Base-by-base conservation (phyloP, 2,888 invertebrate species). In the Dermolepida albohirtum region DNA sequence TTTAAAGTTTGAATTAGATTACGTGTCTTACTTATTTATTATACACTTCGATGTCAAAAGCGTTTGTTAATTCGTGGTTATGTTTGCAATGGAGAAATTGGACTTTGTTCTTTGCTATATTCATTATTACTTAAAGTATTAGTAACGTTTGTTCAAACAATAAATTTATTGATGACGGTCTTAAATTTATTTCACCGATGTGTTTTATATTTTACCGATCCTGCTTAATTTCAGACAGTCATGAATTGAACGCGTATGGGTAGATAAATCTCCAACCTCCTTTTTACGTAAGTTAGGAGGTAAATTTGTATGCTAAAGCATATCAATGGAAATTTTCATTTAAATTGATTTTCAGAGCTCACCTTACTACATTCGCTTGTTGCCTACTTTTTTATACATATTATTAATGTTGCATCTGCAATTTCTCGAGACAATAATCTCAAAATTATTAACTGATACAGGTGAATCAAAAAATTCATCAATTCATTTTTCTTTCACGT, bases 151-250 rank as follows among this genome's bases (percentile, higher is more conserved):
- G 47, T 29, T 47, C 14, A 62, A 57, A 57, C 43, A 57, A 43
- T 57, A 11, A 29, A 34, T 49, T 62, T 49, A 62, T 62, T 62
- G 47, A 14, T 34, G 34, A 47, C 47, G 47, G 47, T 62, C 59
- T 17, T 34, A 34, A 10, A n/a, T 34, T 47, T 16, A 47, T 44
- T 34, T 62, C 39, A 10, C 34, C 34, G 34, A 57, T 47, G 16
- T 62, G 17, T 41, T 5, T 51, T 57, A 12, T 47, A 47, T 47
- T 62, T 12, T 47, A 16, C 17, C 16, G 34, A 47, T 62, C 59
- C 4, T 12, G 10, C 6, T 34, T 34, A 2, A 10, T 34, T 34
- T 34, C 10, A 39, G 59, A 47, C 59, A 62, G 59, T 62, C 47
- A 62, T 43, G 47, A 47, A 34, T 62, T 16, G 16, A 16, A 47